Percentiles rank a stretch among this genome's conserved stretches.
These are phyloP conservation scores for Polyergus mexicanus DNA, from an alignment of 1,140 invertebrate genomes.

Conservation along the genomic window DNA sequence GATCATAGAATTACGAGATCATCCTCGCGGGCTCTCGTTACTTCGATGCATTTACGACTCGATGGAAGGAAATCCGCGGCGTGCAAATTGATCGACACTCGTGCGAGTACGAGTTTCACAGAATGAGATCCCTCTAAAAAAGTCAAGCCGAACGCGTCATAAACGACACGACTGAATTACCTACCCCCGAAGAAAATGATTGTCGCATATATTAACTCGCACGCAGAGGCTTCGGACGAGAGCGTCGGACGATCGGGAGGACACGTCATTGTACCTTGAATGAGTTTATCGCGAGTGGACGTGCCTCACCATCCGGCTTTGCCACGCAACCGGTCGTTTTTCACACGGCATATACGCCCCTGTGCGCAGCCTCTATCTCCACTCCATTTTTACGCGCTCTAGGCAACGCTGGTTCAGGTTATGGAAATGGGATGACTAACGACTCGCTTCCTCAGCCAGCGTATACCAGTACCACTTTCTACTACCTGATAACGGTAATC, in stretches of 20 bases:
- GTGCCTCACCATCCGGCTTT: constrained; percentile 65
- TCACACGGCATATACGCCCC: constrained; percentile 63
- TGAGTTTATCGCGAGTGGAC: constrained; percentile 68
- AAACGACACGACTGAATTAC: constrained; percentile 45
- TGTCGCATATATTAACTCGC: constrained; percentile 58
- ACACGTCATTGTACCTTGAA: constrained; percentile 62
- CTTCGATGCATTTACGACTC: neutral
- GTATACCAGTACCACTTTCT: constrained; percentile 20
- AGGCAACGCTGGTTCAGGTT: constrained; percentile 73
- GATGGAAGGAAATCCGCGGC: neutral
- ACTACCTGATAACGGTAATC: constrained; percentile 53
- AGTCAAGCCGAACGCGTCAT: neutral
- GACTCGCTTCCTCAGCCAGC: constrained; percentile 58
- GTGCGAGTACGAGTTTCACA: neutral
- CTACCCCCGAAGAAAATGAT: constrained; percentile 36
- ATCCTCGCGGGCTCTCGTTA: neutral
- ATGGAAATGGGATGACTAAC: constrained; percentile 75
- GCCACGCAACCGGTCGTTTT: constrained; percentile 67
- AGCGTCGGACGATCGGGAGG: constrained; percentile 18
- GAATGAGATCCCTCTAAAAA: neutral
- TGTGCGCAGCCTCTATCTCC: constrained; percentile 58
- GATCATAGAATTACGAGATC: neutral
- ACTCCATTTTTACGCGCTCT: constrained; percentile 73
- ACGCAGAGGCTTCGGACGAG: neutral
- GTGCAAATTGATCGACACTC: constrained; percentile 23